Base-by-base conservation (phyloP, 2,797 vertebrate genomes). In the Bradypodion pumilum region DNA sequence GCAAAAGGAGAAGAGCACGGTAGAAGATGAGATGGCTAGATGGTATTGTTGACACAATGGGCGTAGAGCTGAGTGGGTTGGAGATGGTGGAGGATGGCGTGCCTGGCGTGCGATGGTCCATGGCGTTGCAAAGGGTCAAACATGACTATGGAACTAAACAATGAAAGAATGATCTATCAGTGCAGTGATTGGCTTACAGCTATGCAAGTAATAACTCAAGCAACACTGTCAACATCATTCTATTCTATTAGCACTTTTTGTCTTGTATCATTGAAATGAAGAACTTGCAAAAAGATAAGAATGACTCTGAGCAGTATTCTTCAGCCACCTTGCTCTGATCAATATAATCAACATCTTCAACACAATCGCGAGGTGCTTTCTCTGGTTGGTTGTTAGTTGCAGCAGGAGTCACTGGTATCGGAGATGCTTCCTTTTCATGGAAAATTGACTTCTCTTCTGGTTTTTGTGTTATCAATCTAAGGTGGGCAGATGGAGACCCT, bases 181-280 rank as follows among this genome's bases (percentile, higher is more conserved):
- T 52, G 59, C 6, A 49, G 60, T 23, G 29, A 2, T 42, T 15
- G 79, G 35, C 60, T 32, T 0, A 0, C 12, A 15, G 13, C 19
- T 87, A n/a, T 68, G 21, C 25, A 23, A 63, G 1, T 3, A 32
- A 29, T 0, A 7, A 70, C 8, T 56, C 42, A 68, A 62, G 23
- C 62, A 82, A 76, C 7, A 74, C 83, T 27, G 27, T 59, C 75
- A 86, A 70, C 32, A 13, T 19, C 5, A 3, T 29, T 63, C 70
- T 7, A n/a, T 80, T 66, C 69, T 78, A 85, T 96, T 92, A 96
- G 87, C 98, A 99, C 0, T 95, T 96, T 21, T 95, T 95, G 84
- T 95, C 95, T 89, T 98, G 97, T 52, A 99, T 49, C 96, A 98
- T 97, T 1, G 95, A 93, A 40, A 98, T 95, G 66, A 99, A 93